Evolutionary conservation across 2,113 vertebrate genomes (phyloP), one percentile per base, ranked within the genome.

Genomic region (Gallinago undulata): DNA sequence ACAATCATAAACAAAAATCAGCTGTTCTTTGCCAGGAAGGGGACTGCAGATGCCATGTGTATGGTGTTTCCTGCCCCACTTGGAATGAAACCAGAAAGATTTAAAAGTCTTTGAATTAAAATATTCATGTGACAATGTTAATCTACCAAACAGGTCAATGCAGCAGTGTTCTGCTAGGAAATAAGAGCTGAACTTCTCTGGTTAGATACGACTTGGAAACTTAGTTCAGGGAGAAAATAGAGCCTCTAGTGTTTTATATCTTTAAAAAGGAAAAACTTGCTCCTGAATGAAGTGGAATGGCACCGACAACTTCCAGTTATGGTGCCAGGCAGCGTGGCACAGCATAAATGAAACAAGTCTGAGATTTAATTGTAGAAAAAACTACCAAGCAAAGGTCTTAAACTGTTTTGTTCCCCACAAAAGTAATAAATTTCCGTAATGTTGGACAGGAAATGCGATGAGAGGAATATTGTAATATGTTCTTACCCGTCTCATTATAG

Each of bases 401-500:
- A 59, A 81, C 7, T 73, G 6, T 51, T 79, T 83, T 69, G 33
- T 57, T 90, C 35, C 24, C 39, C 27, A 28, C 12, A 33, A 21
- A 68, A 48, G 22, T 47, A 63, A 64, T 47, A 56, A 17, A n/a
- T 64, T 48, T 64, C 50, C 30, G 45, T 50, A 62, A 35, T 14
- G 37, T 12, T 63, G 76, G 13, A 67, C 22, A 59, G 27, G 48
- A 83, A 91, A 60, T 6, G 25, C 33, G 28, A 1, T 25, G 60
- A 45, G 27, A 6, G n/a, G 43, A 78, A 63, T 66, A 55, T 15
- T 64, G 57, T 60, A 79, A 4, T 53, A 30, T 53, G 60, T 51
- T 95, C 98, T 98, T 97, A 99, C 99, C 98, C 99, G 98, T 98
- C 99, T 99, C 99, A 99, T 99, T 97, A 99, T 99, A 90, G 99